Percentiles rank a stretch among this genome's conserved stretches.
These are phyloP conservation scores for Dioctria linearis DNA, from an alignment of 2,888 invertebrate genomes.

Conservation along the genomic window DNA sequence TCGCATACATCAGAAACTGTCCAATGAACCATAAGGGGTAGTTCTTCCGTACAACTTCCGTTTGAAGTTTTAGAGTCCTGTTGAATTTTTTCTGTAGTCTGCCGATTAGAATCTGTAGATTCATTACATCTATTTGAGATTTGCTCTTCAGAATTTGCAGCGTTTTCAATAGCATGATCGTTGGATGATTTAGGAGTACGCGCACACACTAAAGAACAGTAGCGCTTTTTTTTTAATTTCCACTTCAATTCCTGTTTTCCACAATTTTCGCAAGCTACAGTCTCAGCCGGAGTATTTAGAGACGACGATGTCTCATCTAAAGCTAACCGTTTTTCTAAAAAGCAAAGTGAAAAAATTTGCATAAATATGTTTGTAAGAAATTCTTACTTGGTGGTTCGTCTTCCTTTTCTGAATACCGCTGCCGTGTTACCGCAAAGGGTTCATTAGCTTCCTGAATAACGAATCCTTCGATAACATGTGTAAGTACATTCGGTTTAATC, in stretches of 20 bases:
- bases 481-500: conserved; percentile 95
- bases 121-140: background rate
- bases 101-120: conserved; percentile 3
- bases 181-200: conserved; percentile 70
- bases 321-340: conserved; percentile 67
- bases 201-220: conserved; percentile 83
- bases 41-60: conserved; percentile 60
- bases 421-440: conserved; percentile 86
- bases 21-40: conserved; percentile 69
- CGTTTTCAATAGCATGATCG: conserved; percentile 57
- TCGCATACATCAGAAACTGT: conserved; percentile 91
- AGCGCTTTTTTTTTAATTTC: conserved; percentile 83
- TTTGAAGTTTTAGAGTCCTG: conserved; percentile 1
- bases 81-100: conserved; percentile 32
- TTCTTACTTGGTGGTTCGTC: conserved; percentile 87
- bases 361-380: conserved; percentile 45
- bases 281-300: conserved; percentile 63
- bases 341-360: conserved; percentile 4
- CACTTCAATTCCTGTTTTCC: conserved; percentile 77
- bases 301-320: conserved; percentile 63
- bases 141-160: conserved; percentile 57
- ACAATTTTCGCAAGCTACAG: conserved; percentile 79
- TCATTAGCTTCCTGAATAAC: conserved; percentile 96
- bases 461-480: conserved; percentile 97
- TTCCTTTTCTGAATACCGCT: conserved; percentile 76